Evolutionary conservation across 2,888 invertebrate genomes (phyloP), one percentile per base, ranked within the genome.

Genomic region (Cantharis lateralis): DNA sequence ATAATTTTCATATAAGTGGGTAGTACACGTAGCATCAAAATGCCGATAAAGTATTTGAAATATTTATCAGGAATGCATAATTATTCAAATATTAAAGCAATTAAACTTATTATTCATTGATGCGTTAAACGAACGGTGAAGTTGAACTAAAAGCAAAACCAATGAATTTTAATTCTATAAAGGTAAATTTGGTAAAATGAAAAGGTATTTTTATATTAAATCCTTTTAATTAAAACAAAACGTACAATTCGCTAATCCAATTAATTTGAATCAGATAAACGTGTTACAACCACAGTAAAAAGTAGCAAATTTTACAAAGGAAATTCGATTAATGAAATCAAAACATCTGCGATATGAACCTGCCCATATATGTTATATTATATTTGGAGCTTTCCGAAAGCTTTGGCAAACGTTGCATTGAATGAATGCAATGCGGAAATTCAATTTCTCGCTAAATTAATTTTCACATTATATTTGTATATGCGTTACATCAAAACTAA

Each of bases 401-500:
- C 62, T 48, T 72, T 64, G 63, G 32, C 76, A 72, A 70, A 74
- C 70, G 70, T 48, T 78, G 76, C 76, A 76, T 68, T 68, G 71
- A 75, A 20, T 24, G 71, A 75, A 76, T 78, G 79, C 79, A 71
- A 68, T 68, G 62, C 20, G 68, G 62, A 71, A 76, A 74, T 80
- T 76, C 64, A 76, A 76, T 78, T 80, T 76, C 68, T 68, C 70
- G 62, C 64, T 66, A 78, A 76, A 80, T 80, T 80, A 78, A 79
- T 79, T 79, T 48, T 48, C 48, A 48, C 48, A 48, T 48, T 48
- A 48, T 48, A 48, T 48, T 75, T 69, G 62, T 64, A 28, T 71
- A 48, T 71, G 62, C 71, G 64, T 64, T 69, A 32, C 71, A 15
- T 16, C 70, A 18, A 24, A n/a, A 71, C 64, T n/a, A 66, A 66